Conservation (phyloP, 2,888 invertebrate genomes). For the Ectemnius continuus region DNA sequence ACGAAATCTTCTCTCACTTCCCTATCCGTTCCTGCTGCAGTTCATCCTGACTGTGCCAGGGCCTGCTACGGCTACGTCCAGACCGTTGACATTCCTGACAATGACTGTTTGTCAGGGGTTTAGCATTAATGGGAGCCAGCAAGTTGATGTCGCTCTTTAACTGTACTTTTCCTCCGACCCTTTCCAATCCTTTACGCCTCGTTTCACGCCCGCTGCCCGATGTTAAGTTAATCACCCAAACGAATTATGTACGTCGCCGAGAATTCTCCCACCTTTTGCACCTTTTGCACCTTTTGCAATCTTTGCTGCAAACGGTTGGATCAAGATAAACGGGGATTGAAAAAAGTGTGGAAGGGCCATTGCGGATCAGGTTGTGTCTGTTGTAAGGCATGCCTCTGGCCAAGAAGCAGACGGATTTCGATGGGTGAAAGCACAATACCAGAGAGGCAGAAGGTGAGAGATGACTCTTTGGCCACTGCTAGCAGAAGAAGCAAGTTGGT, state of each 20-base stretch:
- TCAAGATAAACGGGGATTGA: not conserved
- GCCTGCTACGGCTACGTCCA: not conserved
- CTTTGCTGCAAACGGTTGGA: not conserved
- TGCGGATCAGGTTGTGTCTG: too few relatives aligned
- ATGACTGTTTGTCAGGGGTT: slow-evolving; percentile 62
- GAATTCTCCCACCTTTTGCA: not conserved
- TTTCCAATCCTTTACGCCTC: slow-evolving; percentile 13
- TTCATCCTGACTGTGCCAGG: slow-evolving; percentile 35
- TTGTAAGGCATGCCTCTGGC: too few relatives aligned
- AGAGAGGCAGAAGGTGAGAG: not conserved
- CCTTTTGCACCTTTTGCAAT: not conserved
- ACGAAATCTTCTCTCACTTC: slow-evolving; percentile 54
- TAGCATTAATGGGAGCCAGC: slow-evolving; percentile 46
- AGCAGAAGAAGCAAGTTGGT: not conserved
- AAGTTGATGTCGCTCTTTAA: slow-evolving; percentile 25
- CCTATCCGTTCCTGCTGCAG: slow-evolving; percentile 34
- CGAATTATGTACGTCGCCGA: too few relatives aligned
- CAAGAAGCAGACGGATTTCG: too few relatives aligned
- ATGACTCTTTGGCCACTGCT: not conserved
- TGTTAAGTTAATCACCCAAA: too few relatives aligned
- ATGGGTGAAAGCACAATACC: too few relatives aligned
- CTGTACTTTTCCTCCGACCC: slow-evolving; percentile 1
- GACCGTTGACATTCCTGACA: slow-evolving; percentile 54
- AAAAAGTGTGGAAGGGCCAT: too few relatives aligned
- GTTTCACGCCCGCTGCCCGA: slow-evolving; percentile 9